These are phyloP conservation scores for Calycopis cecrops DNA, from an alignment of 1,140 invertebrate species.

Conservation along the genomic window DNA sequence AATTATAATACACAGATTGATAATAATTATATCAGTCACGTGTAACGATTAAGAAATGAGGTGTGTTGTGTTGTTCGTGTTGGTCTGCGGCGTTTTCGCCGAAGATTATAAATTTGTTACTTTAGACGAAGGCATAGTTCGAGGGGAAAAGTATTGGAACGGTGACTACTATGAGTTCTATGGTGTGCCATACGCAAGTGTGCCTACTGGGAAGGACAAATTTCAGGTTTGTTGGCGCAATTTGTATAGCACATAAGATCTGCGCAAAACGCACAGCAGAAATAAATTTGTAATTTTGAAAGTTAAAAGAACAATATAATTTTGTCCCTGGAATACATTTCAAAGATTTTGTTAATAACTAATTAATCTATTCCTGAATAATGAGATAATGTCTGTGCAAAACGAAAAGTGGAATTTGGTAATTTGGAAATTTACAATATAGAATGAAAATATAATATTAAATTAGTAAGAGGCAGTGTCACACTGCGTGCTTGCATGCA, in stretches of 20 bases:
- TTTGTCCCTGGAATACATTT: too few species aligned
- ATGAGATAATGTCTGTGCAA: too few species aligned
- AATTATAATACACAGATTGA: conserved; percentile 20
- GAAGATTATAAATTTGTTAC: conserved; percentile 33
- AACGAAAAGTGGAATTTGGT: too few species aligned
- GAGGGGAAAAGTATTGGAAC: conserved; percentile 55
- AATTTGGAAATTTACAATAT: too few species aligned
- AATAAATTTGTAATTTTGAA: too few species aligned
- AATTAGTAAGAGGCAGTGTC: too few species aligned
- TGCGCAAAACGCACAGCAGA: too few species aligned
- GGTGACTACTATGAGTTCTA: conserved; percentile 60
- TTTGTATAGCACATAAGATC: background rate
- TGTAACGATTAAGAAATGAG: conserved; percentile 21
- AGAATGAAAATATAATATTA: too few species aligned
- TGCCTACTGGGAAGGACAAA: conserved; percentile 44
- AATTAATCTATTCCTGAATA: too few species aligned
- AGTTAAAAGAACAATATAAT: too few species aligned
- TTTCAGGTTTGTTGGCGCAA: conserved; percentile 46
- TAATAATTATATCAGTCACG: conserved; percentile 15
- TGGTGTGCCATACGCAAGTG: conserved; percentile 53
- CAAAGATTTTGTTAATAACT: too few species aligned
- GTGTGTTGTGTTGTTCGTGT: conserved; percentile 28
- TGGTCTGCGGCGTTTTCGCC: conserved; percentile 29
- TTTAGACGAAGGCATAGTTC: conserved; percentile 41
- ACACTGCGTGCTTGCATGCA: too few species aligned